Conservation (phyloP, 2,797 vertebrate genomes). For the Chromis chromis region DNA sequence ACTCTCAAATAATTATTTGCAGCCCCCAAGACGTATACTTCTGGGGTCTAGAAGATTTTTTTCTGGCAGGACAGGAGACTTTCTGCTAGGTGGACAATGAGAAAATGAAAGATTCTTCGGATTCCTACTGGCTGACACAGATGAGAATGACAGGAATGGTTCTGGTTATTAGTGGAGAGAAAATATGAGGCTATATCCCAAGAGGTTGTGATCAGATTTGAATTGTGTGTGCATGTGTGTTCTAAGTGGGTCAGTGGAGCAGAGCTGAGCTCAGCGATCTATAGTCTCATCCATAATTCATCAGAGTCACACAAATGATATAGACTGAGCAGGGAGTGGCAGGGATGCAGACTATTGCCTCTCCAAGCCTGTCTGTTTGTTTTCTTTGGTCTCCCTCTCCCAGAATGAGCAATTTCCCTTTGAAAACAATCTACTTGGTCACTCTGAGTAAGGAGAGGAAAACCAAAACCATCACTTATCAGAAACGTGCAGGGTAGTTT, state of each 20-base stretch:
- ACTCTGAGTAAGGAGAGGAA: slow-evolving; percentile 16
- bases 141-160: slow-evolving; percentile 28
- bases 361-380: slow-evolving; percentile 33
- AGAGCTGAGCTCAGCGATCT: slow-evolving; percentile 79
- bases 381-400: slow-evolving; percentile 23
- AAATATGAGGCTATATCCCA: slow-evolving; percentile 63
- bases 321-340: slow-evolving; percentile 73
- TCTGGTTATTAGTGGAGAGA: slow-evolving; percentile 44
- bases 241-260: slow-evolving; percentile 81
- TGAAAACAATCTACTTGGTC: slow-evolving; percentile 52
- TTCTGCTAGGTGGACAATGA: slow-evolving; percentile 15
- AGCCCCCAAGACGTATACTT: neutral
- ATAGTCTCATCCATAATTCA: slow-evolving; percentile 82
- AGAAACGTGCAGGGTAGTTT: slow-evolving; percentile 20
- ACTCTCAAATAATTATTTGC: slow-evolving; percentile 14
- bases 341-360: slow-evolving; percentile 48
- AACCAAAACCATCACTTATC: slow-evolving; percentile 34
- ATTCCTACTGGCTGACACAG: slow-evolving; percentile 46
- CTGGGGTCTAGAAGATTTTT: neutral
- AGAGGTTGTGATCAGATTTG: slow-evolving; percentile 61
- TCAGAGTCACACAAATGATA: slow-evolving; percentile 65
- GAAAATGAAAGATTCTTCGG: slow-evolving; percentile 17
- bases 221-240: slow-evolving; percentile 58
- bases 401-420: slow-evolving; percentile 64
- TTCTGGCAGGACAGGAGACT: neutral